A percentile compares a stretch with the other conserved stretches of the same genome.
phyloP scores from a whole-genome alignment of 2,888 invertebrate genomes.

The Lepidocyrtinus sp. region DNA sequence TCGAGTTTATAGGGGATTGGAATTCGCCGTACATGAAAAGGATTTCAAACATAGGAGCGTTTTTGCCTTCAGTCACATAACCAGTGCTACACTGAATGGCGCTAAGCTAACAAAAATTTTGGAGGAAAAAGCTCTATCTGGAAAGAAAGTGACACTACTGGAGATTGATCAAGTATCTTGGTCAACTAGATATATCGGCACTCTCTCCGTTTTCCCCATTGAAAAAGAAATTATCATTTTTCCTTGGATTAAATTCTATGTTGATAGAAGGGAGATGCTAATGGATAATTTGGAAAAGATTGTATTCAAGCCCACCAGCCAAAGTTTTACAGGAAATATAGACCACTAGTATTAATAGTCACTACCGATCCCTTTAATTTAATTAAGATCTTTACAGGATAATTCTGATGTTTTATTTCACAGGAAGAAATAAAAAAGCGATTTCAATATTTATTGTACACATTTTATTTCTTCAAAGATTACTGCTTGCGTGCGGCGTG shows the following conservation, averaged over 20 bases:
- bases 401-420: background rate
- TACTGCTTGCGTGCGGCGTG: background rate
- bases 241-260: constrained; percentile 59
- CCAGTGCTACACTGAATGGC: constrained; percentile 47
- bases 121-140: constrained; percentile 19
- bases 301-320: constrained; percentile 57
- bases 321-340: constrained; percentile 41
- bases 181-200: constrained; percentile 49
- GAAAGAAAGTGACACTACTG: constrained; percentile 43
- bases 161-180: constrained; percentile 55
- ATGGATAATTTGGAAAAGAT: constrained; percentile 51
- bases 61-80: constrained; percentile 47
- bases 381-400: background rate
- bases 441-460: background rate
- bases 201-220: constrained; percentile 45
- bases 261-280: constrained; percentile 51
- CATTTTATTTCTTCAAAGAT: background rate
- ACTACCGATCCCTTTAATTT: background rate
- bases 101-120: constrained; percentile 19
- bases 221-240: constrained; percentile 60
- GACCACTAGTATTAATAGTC: background rate
- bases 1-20: constrained; percentile 38
- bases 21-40: constrained; percentile 19
- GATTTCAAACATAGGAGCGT: constrained; percentile 41
- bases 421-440: background rate